Evolutionary conservation across 2,888 invertebrate genomes (phyloP), one percentile per base, ranked within the genome.

Genomic region (Endomychus coccineus): DNA sequence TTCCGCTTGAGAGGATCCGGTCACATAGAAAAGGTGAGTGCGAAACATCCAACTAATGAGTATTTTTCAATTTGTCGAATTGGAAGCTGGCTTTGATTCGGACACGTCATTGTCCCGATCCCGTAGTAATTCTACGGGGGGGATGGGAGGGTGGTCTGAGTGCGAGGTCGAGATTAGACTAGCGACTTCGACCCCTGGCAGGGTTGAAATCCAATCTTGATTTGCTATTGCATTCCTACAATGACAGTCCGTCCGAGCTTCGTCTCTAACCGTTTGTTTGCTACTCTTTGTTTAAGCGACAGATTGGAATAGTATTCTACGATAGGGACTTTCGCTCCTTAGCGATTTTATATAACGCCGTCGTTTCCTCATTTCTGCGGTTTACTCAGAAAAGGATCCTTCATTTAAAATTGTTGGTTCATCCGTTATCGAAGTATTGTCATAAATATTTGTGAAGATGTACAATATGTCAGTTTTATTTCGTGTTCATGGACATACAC

Each of bases 221-320:
- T 65, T 63, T 65, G 63, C 61, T 66, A 66, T 66, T 64, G 66
- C 67, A 66, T 66, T 66, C 66, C 64, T 55, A 61, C 65, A 65
- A 65, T 65, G 66, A 66, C 66, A 61, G 56, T 59, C 50, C 49
- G 54, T 52, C 51, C 48, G 34, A 35, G 36, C 40, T 42, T 54
- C 53, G 50, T 53, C 54, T 51, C 51, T 43, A 42, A 42, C 45
- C 55, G 56, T 55, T 61, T 58, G 58, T 59, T 57, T 56, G 61
- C 53, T 53, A 55, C 57, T 59, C 60, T 64, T 63, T 63, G 63
- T 62, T 61, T 62, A 63, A 61, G 57, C 50, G 54, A 54, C 55
- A 56, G 55, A 52, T 55, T 49, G 51, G 53, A 51, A 55, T 49
- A 46, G 52, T 41, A 49, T 51, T 34, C 36, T 9, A 13, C 9